Evolutionary conservation across 1,140 invertebrate genomes (phyloP).

Genomic region (Bombus huntii): DNA sequence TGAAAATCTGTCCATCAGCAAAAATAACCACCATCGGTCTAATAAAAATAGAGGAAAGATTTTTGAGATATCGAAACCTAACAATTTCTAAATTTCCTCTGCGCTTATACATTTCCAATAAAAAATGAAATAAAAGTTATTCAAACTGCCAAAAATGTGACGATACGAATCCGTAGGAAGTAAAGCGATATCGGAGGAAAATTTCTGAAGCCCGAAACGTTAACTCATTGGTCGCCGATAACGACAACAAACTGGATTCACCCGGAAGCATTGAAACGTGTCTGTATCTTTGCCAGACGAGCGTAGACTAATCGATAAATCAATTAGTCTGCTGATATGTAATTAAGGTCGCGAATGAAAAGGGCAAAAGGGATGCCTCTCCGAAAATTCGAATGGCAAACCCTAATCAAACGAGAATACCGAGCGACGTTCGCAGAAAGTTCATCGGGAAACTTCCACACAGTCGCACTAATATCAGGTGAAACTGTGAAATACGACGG

Average conservation of each 20-base stretch:
- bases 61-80: no score
- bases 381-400: background rate
- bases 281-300: background rate
- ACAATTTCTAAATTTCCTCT: no score
- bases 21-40: no score
- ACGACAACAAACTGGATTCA: background rate
- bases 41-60: no score
- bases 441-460: background rate
- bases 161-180: background rate
- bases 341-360: background rate
- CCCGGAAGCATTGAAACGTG: background rate
- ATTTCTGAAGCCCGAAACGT: background rate
- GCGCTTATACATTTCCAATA: no score
- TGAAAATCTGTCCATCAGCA: no score
- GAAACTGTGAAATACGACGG: background rate
- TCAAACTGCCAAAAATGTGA: background rate
- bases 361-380: background rate
- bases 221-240: background rate
- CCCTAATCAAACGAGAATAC: no score
- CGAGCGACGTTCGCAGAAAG: background rate
- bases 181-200: background rate
- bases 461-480: background rate
- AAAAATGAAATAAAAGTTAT: no score
- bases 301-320: slow-evolving; percentile 14
- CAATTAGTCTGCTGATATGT: background rate